Conservation (phyloP, 1,140 invertebrate species). For the Helicoverpa armigera region DNA sequence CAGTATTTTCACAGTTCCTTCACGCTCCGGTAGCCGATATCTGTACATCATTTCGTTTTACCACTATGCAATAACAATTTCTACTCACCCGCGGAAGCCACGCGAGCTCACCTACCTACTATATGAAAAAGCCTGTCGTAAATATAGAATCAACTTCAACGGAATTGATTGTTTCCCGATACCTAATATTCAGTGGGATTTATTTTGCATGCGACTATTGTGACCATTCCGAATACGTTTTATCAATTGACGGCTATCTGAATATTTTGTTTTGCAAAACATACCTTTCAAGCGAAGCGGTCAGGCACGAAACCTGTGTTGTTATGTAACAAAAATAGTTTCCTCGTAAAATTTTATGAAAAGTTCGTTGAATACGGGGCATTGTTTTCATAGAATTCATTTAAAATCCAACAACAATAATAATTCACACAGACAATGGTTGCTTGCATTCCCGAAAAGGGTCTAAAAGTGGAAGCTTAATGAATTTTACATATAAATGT, state of each 20-base stretch:
- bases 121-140: neutral
- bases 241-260: neutral
- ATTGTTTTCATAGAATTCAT: conserved; percentile 2
- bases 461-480: neutral
- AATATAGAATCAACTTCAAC: conserved; percentile 40
- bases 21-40: conserved; percentile 18
- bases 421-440: neutral
- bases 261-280: neutral
- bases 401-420: neutral
- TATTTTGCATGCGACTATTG: conserved; percentile 15
- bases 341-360: neutral
- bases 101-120: conserved; percentile 3
- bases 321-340: neutral
- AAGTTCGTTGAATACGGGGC: neutral
- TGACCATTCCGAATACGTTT: conserved; percentile 1
- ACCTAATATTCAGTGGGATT: conserved; percentile 28
- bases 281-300: neutral
- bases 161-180: conserved; percentile 38
- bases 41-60: conserved; percentile 10
- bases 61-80: conserved; percentile 34
- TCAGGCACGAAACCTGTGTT: neutral
- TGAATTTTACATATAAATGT: conserved; percentile 6
- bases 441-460: neutral
- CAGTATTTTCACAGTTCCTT: conserved; percentile 28
- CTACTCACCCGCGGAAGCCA: conserved; percentile 14